These are phyloP conservation scores for Drosophila hamatofila DNA, from an alignment of 2,888 invertebrate species.

Conservation along the genomic window DNA sequence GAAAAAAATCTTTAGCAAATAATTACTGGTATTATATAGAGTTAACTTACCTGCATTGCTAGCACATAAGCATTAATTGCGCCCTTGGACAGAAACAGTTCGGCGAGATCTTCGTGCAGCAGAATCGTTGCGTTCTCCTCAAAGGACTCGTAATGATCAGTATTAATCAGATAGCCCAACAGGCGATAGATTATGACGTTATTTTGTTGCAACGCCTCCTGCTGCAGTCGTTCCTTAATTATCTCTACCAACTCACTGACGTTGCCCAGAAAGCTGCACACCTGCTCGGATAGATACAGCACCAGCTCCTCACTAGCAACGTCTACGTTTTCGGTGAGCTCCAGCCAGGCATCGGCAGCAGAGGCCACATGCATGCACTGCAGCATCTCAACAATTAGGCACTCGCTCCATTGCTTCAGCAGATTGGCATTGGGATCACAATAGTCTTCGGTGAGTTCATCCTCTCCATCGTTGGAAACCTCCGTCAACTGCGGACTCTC, in stretches of 20 bases:
- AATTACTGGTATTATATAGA: fast-evolving
- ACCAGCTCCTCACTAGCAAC: conserved; percentile 56
- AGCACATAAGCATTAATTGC: conserved; percentile 74
- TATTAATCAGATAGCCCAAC: conserved; percentile 67
- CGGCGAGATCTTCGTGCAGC: conserved; percentile 79
- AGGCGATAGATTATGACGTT: conserved; percentile 72
- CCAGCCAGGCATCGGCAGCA: conserved; percentile 72
- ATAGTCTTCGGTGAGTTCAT: conserved; percentile 81
- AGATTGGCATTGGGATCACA: conserved; percentile 82
- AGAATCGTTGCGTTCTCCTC: conserved; percentile 80
- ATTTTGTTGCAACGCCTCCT: conserved; percentile 56
- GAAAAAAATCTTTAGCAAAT: background rate
- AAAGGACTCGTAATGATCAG: conserved; percentile 73
- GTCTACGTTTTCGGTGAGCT: conserved; percentile 45
- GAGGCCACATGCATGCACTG: conserved; percentile 73
- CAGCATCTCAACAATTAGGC: conserved; percentile 68
- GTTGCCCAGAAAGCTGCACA: conserved; percentile 70
- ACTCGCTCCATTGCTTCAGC: conserved; percentile 80
- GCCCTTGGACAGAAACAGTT: conserved; percentile 64
- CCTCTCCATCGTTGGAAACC: conserved; percentile 59
- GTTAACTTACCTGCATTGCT: conserved; percentile 71
- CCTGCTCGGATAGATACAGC: conserved; percentile 72
- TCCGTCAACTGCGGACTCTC: conserved; percentile 28
- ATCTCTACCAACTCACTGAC: conserved; percentile 65
- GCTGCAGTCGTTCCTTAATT: conserved; percentile 76